Base-by-base conservation (phyloP, 2,797 vertebrate genomes). In the Pogoniulus pusillus region DNA sequence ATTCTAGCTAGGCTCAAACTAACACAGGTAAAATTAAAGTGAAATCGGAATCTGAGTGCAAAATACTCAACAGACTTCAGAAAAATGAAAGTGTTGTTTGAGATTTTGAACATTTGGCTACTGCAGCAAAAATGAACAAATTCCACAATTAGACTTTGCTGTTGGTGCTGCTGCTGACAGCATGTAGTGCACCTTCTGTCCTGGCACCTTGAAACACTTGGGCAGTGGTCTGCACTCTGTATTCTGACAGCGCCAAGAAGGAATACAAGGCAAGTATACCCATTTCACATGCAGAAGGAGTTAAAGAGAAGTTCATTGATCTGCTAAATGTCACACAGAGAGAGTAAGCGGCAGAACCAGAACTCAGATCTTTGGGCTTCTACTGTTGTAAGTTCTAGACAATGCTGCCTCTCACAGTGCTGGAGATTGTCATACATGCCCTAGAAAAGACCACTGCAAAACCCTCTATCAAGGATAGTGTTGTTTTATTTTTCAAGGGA, bases 251-350 rank as follows among this genome's bases (percentile, higher is more conserved):
- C 47, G 24, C 29, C 1, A 8, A 57, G 39, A 51, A 91, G 22
- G 47, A 89, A 26, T 32, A n/a, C 34, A 71, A 66, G 47, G 19
- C 34, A 62, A 78, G 22, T 15, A 24, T 29, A 55, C 35, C 39
- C 49, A 58, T 75, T 87, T 87, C 19, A 41, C 34, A 29, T 62
- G 17, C 47, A 77, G 51, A 47, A 30, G 71, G 35, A 71, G 51
- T 65, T 87, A 64, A 34, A 53, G 68, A 55, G 51, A 94, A 92
- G 49, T 75, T 89, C 90, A 91, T 77, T 87, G 86, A 82, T 59
- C 69, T 90, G 81, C 29, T 63, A 58, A 89, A 90, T 69, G 55
- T 85, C 75, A 58, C 11, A 57, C 29, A 37, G 82, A 64, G 82
- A 64, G 85, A 72, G 45, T 47, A 69, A 91, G 83, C 72, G 75